Conservation (phyloP, 2,113 vertebrate species). For the Oryzias celebensis region DNA sequence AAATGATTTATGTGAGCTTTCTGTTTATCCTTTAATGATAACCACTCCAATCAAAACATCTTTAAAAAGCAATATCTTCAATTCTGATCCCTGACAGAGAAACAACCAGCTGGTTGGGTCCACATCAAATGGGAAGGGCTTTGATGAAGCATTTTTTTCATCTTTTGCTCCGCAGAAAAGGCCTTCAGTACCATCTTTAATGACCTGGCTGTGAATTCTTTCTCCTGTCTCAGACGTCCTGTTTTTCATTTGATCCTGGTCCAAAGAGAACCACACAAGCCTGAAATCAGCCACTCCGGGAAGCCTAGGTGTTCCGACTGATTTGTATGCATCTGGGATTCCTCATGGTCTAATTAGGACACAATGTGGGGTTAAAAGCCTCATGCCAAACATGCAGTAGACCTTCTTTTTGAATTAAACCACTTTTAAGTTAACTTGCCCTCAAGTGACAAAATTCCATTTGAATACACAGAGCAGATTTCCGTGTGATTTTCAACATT, state of each 20-base stretch:
- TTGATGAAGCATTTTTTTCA: slow-evolving; percentile 65
- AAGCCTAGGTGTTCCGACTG: slow-evolving; percentile 53
- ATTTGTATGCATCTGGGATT: slow-evolving; percentile 38
- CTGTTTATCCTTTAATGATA: slow-evolving; percentile 58
- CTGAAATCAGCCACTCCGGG: slow-evolving; percentile 57
- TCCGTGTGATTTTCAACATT: too few relatives aligned
- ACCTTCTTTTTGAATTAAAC: not conserved
- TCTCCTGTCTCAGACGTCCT: slow-evolving; percentile 57
- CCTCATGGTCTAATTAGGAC: slow-evolving; percentile 52
- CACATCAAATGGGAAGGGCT: slow-evolving; percentile 63
- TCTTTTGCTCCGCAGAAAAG: slow-evolving; percentile 63
- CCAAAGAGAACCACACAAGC: slow-evolving; percentile 49
- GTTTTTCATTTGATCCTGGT: slow-evolving; percentile 46
- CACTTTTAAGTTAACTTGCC: not conserved
- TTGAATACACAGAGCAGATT: not conserved
- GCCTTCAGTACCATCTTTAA: slow-evolving; percentile 61
- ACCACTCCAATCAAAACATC: slow-evolving; percentile 55
- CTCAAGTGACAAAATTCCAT: not conserved
- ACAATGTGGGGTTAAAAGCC: slow-evolving; percentile 14
- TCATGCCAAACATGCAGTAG: slow-evolving; percentile 6
- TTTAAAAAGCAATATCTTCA: slow-evolving; percentile 52
- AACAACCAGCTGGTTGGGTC: slow-evolving; percentile 35
- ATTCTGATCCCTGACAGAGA: slow-evolving; percentile 46
- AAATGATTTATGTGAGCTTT: slow-evolving; percentile 21
- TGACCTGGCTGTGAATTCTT: slow-evolving; percentile 61